phyloP scores from a whole-genome alignment of 2,797 vertebrate genomes.

The Helarctos malayanus region DNA sequence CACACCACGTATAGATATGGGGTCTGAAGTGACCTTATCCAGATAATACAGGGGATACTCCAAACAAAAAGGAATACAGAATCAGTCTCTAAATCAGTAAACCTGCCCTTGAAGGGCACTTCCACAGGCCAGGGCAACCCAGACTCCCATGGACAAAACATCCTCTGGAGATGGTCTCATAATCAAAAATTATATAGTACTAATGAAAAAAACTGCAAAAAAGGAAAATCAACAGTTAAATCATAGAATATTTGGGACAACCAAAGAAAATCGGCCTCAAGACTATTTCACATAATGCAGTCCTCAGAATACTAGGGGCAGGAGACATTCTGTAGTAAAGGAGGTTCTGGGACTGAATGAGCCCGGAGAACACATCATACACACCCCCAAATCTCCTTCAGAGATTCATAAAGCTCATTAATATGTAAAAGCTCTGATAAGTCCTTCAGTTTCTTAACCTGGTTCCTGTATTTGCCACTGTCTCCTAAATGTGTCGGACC shows the following conservation, averaged over 20 bases:
- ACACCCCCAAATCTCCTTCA: neutral
- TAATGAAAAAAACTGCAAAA: constrained; percentile 34
- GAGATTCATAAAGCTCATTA: neutral
- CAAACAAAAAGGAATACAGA: neutral
- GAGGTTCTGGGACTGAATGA: neutral
- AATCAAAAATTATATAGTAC: neutral
- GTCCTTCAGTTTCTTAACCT: neutral
- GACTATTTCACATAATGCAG: neutral
- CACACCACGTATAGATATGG: neutral
- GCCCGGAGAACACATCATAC: neutral
- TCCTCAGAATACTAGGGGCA: neutral
- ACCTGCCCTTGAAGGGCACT: neutral
- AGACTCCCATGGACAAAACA: neutral
- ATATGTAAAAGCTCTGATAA: neutral
- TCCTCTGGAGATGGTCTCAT: constrained; percentile 31
- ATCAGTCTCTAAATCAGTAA: neutral
- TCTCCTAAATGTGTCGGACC: neutral
- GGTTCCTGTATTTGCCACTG: neutral
- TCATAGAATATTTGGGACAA: neutral
- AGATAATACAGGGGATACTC: neutral
- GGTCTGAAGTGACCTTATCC: neutral
- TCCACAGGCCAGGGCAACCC: neutral
- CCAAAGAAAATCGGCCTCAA: neutral
- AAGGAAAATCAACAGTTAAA: neutral
- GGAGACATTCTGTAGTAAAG: neutral